A percentile compares a stretch with the other conserved stretches of the same genome.
These are phyloP conservation scores for Drosophila biarmipes DNA, from an alignment of 1,140 invertebrate genomes.

Conservation along the genomic window DNA sequence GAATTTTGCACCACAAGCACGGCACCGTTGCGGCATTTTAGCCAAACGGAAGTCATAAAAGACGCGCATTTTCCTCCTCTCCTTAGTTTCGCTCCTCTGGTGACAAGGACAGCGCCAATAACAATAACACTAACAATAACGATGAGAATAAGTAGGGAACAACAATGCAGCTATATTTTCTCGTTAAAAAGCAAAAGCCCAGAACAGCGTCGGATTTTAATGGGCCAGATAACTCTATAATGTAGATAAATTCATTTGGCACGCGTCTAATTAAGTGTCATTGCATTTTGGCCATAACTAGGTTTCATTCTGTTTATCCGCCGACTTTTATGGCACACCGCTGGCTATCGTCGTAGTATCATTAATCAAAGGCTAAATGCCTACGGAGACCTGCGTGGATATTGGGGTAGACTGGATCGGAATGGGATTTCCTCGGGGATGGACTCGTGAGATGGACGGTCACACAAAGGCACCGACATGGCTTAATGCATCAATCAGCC, in stretches of 20 bases:
- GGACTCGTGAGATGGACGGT: neutral
- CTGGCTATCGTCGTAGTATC: slow-evolving; percentile 40
- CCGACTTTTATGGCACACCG: slow-evolving; percentile 68
- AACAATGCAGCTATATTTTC: slow-evolving; percentile 73
- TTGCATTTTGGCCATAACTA: slow-evolving; percentile 35
- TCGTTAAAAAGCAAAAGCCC: slow-evolving; percentile 71
- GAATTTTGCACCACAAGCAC: slow-evolving; percentile 9
- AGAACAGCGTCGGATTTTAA: slow-evolving; percentile 68
- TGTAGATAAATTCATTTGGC: slow-evolving; percentile 78
- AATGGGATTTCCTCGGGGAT: slow-evolving; percentile 1
- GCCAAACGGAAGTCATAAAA: slow-evolving; percentile 80
- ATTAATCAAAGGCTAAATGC: slow-evolving; percentile 72
- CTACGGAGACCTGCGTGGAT: slow-evolving; percentile 33
- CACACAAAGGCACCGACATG: slow-evolving; percentile 3
- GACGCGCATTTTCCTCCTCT: slow-evolving; percentile 66
- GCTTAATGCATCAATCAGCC: slow-evolving; percentile 19
- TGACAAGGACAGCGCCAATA: slow-evolving; percentile 46
- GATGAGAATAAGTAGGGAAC: slow-evolving; percentile 43
- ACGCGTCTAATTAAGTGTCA: slow-evolving; percentile 71
- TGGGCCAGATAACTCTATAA: slow-evolving; percentile 73
- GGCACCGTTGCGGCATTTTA: slow-evolving; percentile 70
- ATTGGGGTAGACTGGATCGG: neutral
- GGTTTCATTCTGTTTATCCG: slow-evolving; percentile 33
- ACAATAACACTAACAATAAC: slow-evolving; percentile 61
- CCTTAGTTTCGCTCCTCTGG: slow-evolving; percentile 20